A percentile compares a stretch with the other conserved stretches of the same genome.
Evolutionary conservation across 2,888 invertebrate genomes (phyloP).

Genomic region (Heteromyza rotundicornis): DNA sequence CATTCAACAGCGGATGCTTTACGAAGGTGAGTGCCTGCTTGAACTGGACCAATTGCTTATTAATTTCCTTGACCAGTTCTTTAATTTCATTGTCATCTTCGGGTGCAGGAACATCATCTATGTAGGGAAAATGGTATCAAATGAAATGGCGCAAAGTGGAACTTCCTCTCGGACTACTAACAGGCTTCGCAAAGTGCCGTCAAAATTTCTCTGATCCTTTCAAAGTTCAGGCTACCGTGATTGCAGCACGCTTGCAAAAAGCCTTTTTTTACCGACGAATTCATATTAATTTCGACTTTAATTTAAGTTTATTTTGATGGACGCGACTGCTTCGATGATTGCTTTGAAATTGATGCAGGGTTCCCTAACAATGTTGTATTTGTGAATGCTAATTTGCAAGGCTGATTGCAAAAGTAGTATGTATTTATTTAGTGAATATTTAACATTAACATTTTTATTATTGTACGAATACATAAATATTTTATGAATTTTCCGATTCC

Average conservation of each 20-base stretch:
- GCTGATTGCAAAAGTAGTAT: too few species aligned
- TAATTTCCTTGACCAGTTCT: slow-evolving; percentile 35
- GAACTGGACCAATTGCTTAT: slow-evolving; percentile 32
- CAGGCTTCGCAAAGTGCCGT: slow-evolving; percentile 35
- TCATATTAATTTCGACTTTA: slow-evolving; percentile 18
- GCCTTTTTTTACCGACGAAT: slow-evolving; percentile 32
- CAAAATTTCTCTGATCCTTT: slow-evolving; percentile 28
- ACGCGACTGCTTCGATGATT: too few species aligned
- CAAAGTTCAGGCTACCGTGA: slow-evolving; percentile 32
- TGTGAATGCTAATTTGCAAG: too few species aligned
- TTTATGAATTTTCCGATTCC: slow-evolving; percentile 59
- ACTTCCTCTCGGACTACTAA: slow-evolving; percentile 20
- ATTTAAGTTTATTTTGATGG: too few species aligned
- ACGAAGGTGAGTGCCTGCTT: slow-evolving; percentile 43
- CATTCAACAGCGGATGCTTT: slow-evolving; percentile 39
- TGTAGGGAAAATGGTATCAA: too few species aligned
- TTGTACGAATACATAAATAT: too few species aligned
- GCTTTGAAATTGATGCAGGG: too few species aligned
- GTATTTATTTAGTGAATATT: too few species aligned
- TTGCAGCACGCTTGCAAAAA: slow-evolving; percentile 41
- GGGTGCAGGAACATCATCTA: slow-evolving; percentile 34
- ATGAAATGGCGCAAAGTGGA: neutral
- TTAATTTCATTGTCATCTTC: slow-evolving; percentile 25
- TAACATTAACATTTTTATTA: too few species aligned
- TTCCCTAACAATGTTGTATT: too few species aligned